Evolutionary conservation across 1,140 invertebrate genomes (phyloP), one percentile per base, ranked within the genome.

Genomic region (Phortica variegata): DNA sequence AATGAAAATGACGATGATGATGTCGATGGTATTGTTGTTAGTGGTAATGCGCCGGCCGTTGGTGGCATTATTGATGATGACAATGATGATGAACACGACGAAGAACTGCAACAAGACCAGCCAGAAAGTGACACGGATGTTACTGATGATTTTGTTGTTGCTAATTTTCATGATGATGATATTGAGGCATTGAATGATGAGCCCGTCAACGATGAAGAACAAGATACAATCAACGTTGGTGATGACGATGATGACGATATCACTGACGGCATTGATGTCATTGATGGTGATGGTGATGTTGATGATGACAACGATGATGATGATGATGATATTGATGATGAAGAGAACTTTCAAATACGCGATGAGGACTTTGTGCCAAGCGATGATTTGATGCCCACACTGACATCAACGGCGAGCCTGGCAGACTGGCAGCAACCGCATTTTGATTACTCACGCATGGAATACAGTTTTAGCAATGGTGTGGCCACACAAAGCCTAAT

Each of bases 401-500:
- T n/a, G 2, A 29, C 49, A 31, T 34, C 51, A 3, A 26, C 19
- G 20, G 29, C 52, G 26, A 19, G 59, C 10, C 33, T n/a, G 6
- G 54, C 55, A 5, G 61, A 71, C 7, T 62, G 58, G 59, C 61
- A 71, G 49, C 61, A 60, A 42, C 71, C 71, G 9, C 70, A 69
- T 56, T 74, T 73, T 48, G 70, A 73, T 54, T 74, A 74, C 44
- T 74, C 71, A 56, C 71, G 71, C 56, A 74, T 74, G 71, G 71
- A 74, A 49, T 73, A 73, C 39, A 73, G 63, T 43, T 74, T 73
- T n/a, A 71, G 50, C 47, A 68, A 71, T 45, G 70, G 71, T 29
- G 65, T 73, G 17, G 70, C 62, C 34, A 73, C 70, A 15, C 70
- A 73, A 33, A 73, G 69, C 39, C 48, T 73, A 19, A 49, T 72